Evolutionary conservation across 2,888 invertebrate species (phyloP).

Genomic region (Harpalus rubripes): DNA sequence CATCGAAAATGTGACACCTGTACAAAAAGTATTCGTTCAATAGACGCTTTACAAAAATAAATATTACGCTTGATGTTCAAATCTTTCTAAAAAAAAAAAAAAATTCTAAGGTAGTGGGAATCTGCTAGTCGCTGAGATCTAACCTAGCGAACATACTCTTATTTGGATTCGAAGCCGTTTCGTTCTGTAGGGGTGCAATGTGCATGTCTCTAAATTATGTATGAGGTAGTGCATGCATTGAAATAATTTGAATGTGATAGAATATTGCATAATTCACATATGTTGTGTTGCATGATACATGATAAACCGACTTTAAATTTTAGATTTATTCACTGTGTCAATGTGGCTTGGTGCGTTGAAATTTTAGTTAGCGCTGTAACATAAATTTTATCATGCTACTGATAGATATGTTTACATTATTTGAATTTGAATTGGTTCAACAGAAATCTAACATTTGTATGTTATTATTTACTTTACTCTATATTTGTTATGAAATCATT

Average conservation of each 20-base stretch:
- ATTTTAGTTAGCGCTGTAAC: constrained; percentile 21
- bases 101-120: background rate
- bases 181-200: constrained; percentile 44
- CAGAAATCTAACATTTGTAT: too few species aligned
- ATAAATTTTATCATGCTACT: constrained; percentile 3
- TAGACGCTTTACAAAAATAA: constrained; percentile 7
- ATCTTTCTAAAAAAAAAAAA: too few species aligned
- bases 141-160: background rate
- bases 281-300: constrained; percentile 45
- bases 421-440: too few species aligned
- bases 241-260: constrained; percentile 49
- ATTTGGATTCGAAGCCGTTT: constrained; percentile 4
- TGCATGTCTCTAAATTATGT: constrained; percentile 51
- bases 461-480: too few species aligned
- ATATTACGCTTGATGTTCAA: background rate
- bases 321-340: constrained; percentile 45
- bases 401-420: background rate
- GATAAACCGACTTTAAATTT: constrained; percentile 46
- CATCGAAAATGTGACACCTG: too few species aligned
- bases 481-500: too few species aligned
- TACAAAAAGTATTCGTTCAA: constrained; percentile 27
- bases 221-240: constrained; percentile 51
- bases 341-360: constrained; percentile 39
- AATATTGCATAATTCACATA: constrained; percentile 50
- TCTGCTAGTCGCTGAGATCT: background rate